Percentiles rank a stretch among this genome's conserved stretches.
These are phyloP conservation scores for Phasianus colchicus DNA, from an alignment of 2,113 vertebrate species.

Conservation along the genomic window DNA sequence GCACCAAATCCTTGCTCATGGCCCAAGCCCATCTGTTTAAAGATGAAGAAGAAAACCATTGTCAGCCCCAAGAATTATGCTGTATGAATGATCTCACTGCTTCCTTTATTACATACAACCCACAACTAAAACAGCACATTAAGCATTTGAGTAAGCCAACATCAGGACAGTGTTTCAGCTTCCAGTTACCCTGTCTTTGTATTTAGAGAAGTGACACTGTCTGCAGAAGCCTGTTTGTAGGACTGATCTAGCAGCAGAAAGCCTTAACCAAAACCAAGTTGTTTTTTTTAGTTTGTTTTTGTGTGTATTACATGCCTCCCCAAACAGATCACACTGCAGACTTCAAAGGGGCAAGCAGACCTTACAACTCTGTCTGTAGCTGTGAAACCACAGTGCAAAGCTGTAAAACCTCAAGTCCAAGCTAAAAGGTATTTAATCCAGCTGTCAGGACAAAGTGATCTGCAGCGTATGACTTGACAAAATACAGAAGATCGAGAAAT, in stretches of 20 bases:
- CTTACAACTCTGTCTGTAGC: not conserved
- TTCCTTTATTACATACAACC: not conserved
- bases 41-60: not conserved
- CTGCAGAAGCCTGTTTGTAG: not conserved
- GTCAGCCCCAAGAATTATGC: not conserved
- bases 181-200: not conserved
- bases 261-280: not conserved
- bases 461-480: not conserved
- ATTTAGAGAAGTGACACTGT: not conserved
- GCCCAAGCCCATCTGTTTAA: constrained; percentile 91
- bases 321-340: not conserved
- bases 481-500: not conserved
- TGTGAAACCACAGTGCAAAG: not conserved
- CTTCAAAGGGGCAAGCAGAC: not conserved
- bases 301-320: not conserved
- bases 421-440: not conserved
- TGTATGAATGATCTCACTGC: not conserved
- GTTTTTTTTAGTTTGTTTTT: not conserved
- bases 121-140: not conserved
- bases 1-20: constrained; percentile 96
- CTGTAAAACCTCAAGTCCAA: not conserved
- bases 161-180: not conserved
- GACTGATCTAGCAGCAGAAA: not conserved
- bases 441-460: not conserved
- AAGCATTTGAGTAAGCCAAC: not conserved